Conservation (phyloP, 1,140 invertebrate species). For the Dolichoris vasculosae region DNA sequence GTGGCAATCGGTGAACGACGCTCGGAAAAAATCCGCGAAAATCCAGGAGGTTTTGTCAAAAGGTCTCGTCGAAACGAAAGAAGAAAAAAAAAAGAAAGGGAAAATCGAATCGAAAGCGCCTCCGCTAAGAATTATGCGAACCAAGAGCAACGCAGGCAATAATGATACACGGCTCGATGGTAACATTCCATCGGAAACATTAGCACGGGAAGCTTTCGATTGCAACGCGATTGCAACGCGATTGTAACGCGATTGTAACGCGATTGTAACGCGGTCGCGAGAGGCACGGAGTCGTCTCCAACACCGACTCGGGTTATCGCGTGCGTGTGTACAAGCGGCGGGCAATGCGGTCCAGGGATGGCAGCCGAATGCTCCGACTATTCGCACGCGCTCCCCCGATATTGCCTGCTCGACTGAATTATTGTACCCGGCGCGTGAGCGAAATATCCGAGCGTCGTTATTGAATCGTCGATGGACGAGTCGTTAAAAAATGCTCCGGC, state of each 20-base stretch:
- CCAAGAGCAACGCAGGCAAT: slow-evolving; percentile 60
- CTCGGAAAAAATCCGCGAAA: neutral
- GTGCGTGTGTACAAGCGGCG: slow-evolving; percentile 61
- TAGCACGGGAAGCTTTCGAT: neutral
- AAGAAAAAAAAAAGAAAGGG: neutral
- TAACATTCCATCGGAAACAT: slow-evolving; percentile 61
- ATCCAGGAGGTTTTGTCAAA: too few relatives aligned
- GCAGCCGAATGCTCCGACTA: slow-evolving; percentile 68
- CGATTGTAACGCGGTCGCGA: neutral
- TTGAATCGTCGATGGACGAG: slow-evolving; percentile 64
- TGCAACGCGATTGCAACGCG: neutral
- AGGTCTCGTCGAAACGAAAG: too few relatives aligned
- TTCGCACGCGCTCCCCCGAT: slow-evolving; percentile 64
- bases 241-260: neutral
- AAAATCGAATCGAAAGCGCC: slow-evolving; percentile 27
- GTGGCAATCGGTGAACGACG: neutral
- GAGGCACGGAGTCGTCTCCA: neutral
- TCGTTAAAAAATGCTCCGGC: slow-evolving; percentile 48
- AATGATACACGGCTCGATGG: slow-evolving; percentile 67
- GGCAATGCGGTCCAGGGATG: slow-evolving; percentile 65
- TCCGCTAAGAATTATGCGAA: slow-evolving; percentile 67
- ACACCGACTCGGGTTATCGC: neutral
- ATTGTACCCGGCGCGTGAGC: slow-evolving; percentile 66
- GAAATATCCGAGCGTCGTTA: slow-evolving; percentile 71
- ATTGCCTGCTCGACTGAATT: slow-evolving; percentile 72